Conservation (phyloP, 2,113 vertebrate genomes). For the Beaufortia kweichowensis region DNA sequence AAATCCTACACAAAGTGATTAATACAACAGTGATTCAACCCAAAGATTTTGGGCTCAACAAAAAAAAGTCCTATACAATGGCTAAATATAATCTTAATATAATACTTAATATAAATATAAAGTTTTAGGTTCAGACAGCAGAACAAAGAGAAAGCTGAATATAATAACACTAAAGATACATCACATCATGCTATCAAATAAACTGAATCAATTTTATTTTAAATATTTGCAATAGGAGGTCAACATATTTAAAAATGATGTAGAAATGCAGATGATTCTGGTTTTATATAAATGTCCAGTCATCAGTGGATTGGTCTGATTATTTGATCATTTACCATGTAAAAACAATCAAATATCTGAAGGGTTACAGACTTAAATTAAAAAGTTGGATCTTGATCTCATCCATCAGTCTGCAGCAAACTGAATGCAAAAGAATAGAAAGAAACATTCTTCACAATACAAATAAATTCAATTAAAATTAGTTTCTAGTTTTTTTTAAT, state of each 20-base stretch:
- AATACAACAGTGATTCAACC: neutral
- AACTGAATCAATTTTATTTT: neutral
- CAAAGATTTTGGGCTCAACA: constrained; percentile 12
- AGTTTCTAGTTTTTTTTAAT: no score
- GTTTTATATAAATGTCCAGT: no score
- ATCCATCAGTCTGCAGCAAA: neutral
- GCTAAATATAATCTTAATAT: constrained; percentile 17
- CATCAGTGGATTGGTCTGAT: no score
- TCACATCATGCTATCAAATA: neutral
- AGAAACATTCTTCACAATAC: no score
- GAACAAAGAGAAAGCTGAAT: neutral
- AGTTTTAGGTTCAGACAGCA: constrained; percentile 1
- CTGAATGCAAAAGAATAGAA: neutral
- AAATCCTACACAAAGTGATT: neutral
- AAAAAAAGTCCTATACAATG: neutral
- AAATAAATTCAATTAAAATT: no score
- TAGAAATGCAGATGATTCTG: no score
- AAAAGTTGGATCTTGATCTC: neutral
- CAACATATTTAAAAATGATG: neutral
- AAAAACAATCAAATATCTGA: neutral
- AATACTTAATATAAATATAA: no score
- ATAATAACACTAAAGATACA: constrained; percentile 3
- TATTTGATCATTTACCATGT: no score
- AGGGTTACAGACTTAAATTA: neutral
- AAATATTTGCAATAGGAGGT: neutral